Conservation (phyloP, 2,113 vertebrate species). For the Eclectus roratus region DNA sequence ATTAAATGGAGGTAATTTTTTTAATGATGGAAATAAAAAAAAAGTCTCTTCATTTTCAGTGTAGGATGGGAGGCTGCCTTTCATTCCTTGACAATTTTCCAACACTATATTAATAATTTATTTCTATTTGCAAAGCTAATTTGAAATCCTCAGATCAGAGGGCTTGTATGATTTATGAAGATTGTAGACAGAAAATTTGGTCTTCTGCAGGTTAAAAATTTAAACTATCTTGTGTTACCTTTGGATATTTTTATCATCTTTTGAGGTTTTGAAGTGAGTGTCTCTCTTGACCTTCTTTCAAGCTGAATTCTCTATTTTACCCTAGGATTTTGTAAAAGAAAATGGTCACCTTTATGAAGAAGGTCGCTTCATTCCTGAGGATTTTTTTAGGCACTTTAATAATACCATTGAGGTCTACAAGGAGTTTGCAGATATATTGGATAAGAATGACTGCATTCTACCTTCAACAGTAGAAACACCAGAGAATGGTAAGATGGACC, state of each 20-base stretch:
- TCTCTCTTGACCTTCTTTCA: background rate
- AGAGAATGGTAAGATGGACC: constrained; percentile 68
- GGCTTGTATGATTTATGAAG: background rate
- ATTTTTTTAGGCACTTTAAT: constrained; percentile 79
- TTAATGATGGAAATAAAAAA: background rate
- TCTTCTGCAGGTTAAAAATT: background rate
- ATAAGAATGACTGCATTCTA: constrained; percentile 72
- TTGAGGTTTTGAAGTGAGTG: background rate
- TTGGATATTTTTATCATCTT: background rate
- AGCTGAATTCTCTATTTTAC: background rate
- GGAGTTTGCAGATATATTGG: constrained; percentile 66
- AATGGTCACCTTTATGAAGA: constrained; percentile 67
- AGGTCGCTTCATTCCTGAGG: constrained; percentile 70
- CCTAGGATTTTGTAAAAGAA: constrained; percentile 73
- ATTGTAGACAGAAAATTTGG: background rate
- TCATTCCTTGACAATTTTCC: background rate
- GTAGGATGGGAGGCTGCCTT: background rate
- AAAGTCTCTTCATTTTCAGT: background rate
- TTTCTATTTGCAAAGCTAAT: constrained; percentile 23
- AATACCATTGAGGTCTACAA: constrained; percentile 78
- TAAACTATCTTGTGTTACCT: background rate
- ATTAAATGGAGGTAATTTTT: background rate
- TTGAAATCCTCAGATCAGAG: background rate
- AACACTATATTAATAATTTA: background rate
- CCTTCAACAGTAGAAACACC: constrained; percentile 72